Percentiles rank a stretch among this genome's conserved stretches.
These are phyloP conservation scores for Nemurella pictetii DNA, from an alignment of 2,888 invertebrate genomes.

Conservation along the genomic window DNA sequence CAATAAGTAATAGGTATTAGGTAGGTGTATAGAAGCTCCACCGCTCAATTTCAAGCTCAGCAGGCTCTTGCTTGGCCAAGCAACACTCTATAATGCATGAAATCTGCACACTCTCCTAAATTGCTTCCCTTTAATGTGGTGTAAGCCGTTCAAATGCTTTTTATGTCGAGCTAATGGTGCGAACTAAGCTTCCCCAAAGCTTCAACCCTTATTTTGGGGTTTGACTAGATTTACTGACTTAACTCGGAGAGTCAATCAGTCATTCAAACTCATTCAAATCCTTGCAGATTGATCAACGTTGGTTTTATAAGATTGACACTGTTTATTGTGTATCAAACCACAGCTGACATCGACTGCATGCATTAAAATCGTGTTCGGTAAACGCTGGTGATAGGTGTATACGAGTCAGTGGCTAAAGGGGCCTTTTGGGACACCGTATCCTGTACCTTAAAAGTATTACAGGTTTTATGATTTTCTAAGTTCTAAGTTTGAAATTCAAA, in stretches of 20 bases:
- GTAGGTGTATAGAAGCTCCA: too few relatives aligned
- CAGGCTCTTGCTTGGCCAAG: too few relatives aligned
- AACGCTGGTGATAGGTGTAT: too few relatives aligned
- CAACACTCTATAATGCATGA: neutral
- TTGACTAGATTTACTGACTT: slow-evolving; percentile 25
- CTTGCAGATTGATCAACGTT: slow-evolving; percentile 16
- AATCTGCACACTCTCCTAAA: neutral
- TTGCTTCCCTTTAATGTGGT: neutral
- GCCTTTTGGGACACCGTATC: too few relatives aligned
- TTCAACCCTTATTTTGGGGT: slow-evolving; percentile 30
- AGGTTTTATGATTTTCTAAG: too few relatives aligned
- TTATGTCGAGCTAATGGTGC: slow-evolving; percentile 25
- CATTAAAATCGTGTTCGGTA: slow-evolving; percentile 5
- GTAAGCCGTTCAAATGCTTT: neutral
- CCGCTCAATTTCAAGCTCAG: too few relatives aligned
- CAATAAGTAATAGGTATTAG: too few relatives aligned
- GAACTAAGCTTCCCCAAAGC: neutral
- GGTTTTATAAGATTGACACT: slow-evolving; percentile 24
- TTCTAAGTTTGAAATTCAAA: too few relatives aligned
- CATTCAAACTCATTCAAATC: slow-evolving; percentile 26
- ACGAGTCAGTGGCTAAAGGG: too few relatives aligned
- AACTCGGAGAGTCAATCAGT: slow-evolving; percentile 18
- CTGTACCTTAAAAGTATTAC: too few relatives aligned
- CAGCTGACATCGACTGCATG: neutral
- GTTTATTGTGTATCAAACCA: slow-evolving; percentile 15